phyloP scores from a whole-genome alignment of 2,888 invertebrate genomes.

The Tryphoninae sp. region DNA sequence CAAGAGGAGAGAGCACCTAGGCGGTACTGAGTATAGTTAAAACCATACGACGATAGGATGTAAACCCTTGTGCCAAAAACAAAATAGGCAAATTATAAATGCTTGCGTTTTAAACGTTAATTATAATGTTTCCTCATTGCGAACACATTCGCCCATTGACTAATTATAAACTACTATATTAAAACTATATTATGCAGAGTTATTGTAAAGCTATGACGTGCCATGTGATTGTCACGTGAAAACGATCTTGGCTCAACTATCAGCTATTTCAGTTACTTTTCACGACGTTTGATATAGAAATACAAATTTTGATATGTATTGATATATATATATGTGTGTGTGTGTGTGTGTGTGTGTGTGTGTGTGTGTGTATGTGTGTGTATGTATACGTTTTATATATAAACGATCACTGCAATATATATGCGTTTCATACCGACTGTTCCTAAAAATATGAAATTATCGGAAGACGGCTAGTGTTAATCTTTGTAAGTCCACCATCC shows the following conservation, averaged over 20 bases:
- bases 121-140: slow-evolving; percentile 22
- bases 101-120: slow-evolving; percentile 34
- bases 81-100: slow-evolving; percentile 54
- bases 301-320: slow-evolving; percentile 19
- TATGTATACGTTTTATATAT: slow-evolving; percentile 14
- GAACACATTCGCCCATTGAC: slow-evolving; percentile 21
- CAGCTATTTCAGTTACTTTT: slow-evolving; percentile 50
- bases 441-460: slow-evolving; percentile 32
- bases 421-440: slow-evolving; percentile 29
- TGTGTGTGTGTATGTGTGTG: slow-evolving; percentile 21
- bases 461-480: not conserved
- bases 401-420: not conserved
- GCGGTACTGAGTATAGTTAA: not conserved
- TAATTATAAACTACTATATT: slow-evolving; percentile 27
- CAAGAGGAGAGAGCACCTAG: not conserved
- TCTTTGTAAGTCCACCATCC: slow-evolving; percentile 4
- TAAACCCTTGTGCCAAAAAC: slow-evolving; percentile 46
- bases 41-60: slow-evolving; percentile 2
- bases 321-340: slow-evolving; percentile 24
- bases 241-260: slow-evolving; percentile 43
- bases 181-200: slow-evolving; percentile 13
- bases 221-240: not conserved
- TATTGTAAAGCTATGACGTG: slow-evolving; percentile 23
- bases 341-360: slow-evolving; percentile 16
- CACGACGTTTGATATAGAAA: slow-evolving; percentile 23